phyloP scores from a whole-genome alignment of 2,888 invertebrate genomes.

The Pheosia gnoma region DNA sequence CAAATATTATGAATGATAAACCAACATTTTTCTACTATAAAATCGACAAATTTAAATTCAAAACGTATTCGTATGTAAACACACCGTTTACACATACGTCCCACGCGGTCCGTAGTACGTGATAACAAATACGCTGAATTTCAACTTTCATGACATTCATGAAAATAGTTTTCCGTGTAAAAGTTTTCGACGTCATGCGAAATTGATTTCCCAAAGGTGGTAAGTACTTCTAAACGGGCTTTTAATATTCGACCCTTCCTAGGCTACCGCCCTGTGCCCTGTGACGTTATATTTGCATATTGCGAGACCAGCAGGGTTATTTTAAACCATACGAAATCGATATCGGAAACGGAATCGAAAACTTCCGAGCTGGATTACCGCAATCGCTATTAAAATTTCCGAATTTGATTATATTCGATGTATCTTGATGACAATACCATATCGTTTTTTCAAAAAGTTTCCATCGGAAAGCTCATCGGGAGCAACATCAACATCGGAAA shows the following conservation, averaged over 20 bases:
- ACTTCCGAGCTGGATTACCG: too few species aligned
- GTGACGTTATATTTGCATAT: constrained; percentile 20
- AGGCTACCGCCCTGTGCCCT: background rate
- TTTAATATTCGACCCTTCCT: constrained; percentile 26
- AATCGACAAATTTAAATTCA: background rate
- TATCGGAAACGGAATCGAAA: too few species aligned
- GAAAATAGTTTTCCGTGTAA: constrained; percentile 18
- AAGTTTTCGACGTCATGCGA: constrained; percentile 20
- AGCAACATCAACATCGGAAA: too few species aligned
- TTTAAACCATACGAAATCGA: too few species aligned
- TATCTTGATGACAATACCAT: too few species aligned
- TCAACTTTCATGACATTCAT: constrained; percentile 11
- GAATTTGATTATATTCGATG: too few species aligned
- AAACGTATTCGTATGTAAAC: background rate
- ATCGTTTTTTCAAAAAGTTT: too few species aligned
- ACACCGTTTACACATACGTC: constrained; percentile 10
- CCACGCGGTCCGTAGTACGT: background rate
- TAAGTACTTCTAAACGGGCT: constrained; percentile 17
- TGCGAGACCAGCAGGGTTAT: constrained; percentile 9
- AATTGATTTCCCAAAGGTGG: constrained; percentile 29
- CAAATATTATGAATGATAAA: too few species aligned
- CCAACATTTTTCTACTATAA: too few species aligned
- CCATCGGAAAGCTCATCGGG: too few species aligned
- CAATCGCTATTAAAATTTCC: too few species aligned
- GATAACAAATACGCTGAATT: background rate